These are phyloP conservation scores for Nettapus auritus DNA, from an alignment of 2,113 vertebrate species.

Conservation along the genomic window DNA sequence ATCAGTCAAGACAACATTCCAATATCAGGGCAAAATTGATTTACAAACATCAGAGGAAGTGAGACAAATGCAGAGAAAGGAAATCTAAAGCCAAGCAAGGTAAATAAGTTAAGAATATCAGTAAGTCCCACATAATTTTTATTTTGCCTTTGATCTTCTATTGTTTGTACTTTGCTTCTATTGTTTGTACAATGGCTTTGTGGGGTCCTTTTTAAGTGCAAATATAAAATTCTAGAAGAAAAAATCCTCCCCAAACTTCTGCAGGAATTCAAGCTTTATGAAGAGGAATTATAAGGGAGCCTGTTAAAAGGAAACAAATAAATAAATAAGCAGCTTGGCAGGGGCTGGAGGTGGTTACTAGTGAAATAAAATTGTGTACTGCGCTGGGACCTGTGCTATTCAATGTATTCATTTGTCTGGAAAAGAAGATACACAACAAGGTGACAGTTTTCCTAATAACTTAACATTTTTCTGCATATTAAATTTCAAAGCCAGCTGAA, in stretches of 20 bases:
- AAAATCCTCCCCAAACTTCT: neutral
- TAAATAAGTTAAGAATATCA: neutral
- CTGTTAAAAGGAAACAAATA: neutral
- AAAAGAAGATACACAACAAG: neutral
- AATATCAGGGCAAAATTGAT: neutral
- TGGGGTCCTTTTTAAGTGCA: neutral
- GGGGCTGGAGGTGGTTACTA: neutral
- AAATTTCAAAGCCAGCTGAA: slow-evolving; percentile 40
- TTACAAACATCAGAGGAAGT: neutral
- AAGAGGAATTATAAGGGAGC: neutral
- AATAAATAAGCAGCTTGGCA: neutral
- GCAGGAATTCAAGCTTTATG: neutral
- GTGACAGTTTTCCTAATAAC: neutral
- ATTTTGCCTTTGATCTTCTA: neutral
- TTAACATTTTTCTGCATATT: neutral
- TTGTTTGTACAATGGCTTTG: neutral
- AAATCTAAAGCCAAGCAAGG: neutral
- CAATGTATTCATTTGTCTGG: neutral
- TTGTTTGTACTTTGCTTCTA: neutral
- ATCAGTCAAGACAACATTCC: neutral
- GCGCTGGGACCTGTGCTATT: neutral
- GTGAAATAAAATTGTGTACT: neutral
- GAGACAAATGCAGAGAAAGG: neutral
- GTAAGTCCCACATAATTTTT: neutral
- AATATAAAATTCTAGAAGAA: neutral